Percentiles rank a stretch among this genome's conserved stretches.
These are phyloP conservation scores for Steromphala cineraria DNA, from an alignment of 2,888 invertebrate genomes.

Conservation along the genomic window DNA sequence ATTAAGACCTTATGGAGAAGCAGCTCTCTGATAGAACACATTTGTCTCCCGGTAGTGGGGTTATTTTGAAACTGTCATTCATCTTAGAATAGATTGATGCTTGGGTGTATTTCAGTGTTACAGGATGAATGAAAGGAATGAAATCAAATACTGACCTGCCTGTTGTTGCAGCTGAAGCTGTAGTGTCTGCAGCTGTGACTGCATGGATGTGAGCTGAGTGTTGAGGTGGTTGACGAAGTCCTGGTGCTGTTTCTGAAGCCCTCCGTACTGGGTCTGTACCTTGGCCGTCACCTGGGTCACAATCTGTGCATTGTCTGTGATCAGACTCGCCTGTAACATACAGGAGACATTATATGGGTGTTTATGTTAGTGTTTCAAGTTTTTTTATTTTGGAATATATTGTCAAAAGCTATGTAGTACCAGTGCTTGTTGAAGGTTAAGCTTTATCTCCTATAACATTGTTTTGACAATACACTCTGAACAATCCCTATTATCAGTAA, in stretches of 20 bases:
- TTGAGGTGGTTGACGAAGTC: slow-evolving; percentile 92
- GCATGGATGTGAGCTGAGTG: slow-evolving; percentile 75
- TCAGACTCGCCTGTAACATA: slow-evolving; percentile 81
- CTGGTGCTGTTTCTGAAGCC: slow-evolving; percentile 95
- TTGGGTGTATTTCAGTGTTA: too few species aligned
- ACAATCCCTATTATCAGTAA: too few species aligned
- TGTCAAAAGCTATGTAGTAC: not conserved
- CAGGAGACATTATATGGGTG: not conserved
- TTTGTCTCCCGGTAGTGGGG: too few species aligned
- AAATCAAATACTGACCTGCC: not conserved
- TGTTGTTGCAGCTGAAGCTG: slow-evolving; percentile 24
- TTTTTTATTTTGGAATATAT: not conserved
- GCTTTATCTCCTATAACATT: too few species aligned
- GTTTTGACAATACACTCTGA: too few species aligned
- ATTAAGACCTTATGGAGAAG: too few species aligned
- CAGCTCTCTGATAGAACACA: too few species aligned
- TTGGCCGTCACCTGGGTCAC: slow-evolving; percentile 86
- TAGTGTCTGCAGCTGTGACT: slow-evolving; percentile 67
- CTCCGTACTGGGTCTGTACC: slow-evolving; percentile 87
- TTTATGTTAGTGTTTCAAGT: not conserved
- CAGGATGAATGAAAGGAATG: too few species aligned
- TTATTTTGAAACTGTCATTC: too few species aligned
- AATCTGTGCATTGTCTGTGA: slow-evolving; percentile 86
- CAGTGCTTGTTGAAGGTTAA: too few species aligned
- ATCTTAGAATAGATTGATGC: too few species aligned